Conservation (phyloP, 1,140 invertebrate species). For the Diploscapter pachys region DNA sequence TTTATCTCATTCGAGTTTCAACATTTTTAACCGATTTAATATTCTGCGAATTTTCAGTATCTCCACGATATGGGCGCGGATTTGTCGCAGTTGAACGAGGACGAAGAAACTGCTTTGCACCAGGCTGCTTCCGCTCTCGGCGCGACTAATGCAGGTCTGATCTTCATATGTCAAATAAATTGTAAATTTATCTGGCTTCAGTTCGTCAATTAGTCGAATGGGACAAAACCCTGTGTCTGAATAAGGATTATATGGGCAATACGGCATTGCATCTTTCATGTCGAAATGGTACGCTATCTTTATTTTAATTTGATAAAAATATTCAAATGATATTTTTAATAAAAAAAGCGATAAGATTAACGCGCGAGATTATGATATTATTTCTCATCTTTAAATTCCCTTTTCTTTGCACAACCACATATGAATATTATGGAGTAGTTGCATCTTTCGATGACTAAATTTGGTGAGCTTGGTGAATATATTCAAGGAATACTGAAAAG, state of each 20-base stretch:
- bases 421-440: too few species aligned
- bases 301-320: conserved; percentile 3
- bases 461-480: too few species aligned
- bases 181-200: not conserved
- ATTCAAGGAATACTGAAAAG: too few species aligned
- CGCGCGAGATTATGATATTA: too few species aligned
- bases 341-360: too few species aligned
- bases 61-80: conserved; percentile 15
- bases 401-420: too few species aligned
- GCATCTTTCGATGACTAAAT: too few species aligned
- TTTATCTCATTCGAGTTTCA: too few species aligned
- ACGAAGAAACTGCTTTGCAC: conserved; percentile 29
- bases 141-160: conserved; percentile 11
- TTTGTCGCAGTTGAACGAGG: conserved; percentile 27
- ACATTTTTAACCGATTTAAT: too few species aligned
- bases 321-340: not conserved
- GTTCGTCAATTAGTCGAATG: conserved; percentile 26
- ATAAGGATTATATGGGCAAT: conserved; percentile 34
- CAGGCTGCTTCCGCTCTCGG: not conserved
- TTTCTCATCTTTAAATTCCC: too few species aligned
- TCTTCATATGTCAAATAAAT: not conserved
- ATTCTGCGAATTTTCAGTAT: conserved; percentile 3
- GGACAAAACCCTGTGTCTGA: conserved; percentile 20
- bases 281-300: conserved; percentile 8
- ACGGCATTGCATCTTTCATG: conserved; percentile 30